Evolutionary conservation across 2,888 invertebrate genomes (phyloP).

Genomic region (Heliothis peltigera): DNA sequence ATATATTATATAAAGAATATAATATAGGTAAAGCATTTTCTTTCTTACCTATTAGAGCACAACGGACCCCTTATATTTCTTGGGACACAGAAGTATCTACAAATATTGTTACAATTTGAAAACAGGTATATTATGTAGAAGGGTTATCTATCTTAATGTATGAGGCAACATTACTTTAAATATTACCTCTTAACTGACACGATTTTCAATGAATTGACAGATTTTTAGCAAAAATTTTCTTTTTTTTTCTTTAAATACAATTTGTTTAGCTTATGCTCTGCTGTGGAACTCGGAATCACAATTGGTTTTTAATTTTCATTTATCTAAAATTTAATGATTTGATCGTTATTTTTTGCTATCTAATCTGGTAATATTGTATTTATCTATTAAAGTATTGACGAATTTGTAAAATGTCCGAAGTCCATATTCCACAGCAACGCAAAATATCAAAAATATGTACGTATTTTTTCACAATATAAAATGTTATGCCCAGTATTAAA

Average conservation of each 20-base stretch:
- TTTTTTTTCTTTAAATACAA: slow-evolving; percentile 70
- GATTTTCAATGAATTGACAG: slow-evolving; percentile 88
- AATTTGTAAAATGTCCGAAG: slow-evolving; percentile 47
- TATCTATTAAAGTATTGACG: slow-evolving; percentile 48
- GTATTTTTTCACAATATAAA: slow-evolving; percentile 71
- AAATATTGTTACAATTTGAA: slow-evolving; percentile 78
- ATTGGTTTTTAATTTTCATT: slow-evolving; percentile 40
- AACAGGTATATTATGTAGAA: slow-evolving; percentile 79
- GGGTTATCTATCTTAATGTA: slow-evolving; percentile 79
- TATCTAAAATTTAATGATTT: slow-evolving; percentile 45
- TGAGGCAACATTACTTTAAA: slow-evolving; percentile 75
- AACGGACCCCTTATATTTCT: slow-evolving; percentile 82
- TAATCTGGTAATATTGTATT: slow-evolving; percentile 41
- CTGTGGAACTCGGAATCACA: slow-evolving; percentile 73
- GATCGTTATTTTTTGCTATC: slow-evolving; percentile 42
- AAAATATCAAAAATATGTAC: slow-evolving; percentile 83
- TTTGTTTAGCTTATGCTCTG: slow-evolving; percentile 67
- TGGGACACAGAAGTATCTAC: slow-evolving; percentile 86
- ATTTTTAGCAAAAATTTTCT: slow-evolving; percentile 75
- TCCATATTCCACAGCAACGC: slow-evolving; percentile 74
- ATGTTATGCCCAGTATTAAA: slow-evolving; percentile 77
- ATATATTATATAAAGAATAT: slow-evolving; percentile 90
- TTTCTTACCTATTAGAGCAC: slow-evolving; percentile 85
- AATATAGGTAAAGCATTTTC: slow-evolving; percentile 89
- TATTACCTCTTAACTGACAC: slow-evolving; percentile 84